Evolutionary conservation across 2,888 invertebrate genomes (phyloP).

Genomic region (Frankliniella fusca): DNA sequence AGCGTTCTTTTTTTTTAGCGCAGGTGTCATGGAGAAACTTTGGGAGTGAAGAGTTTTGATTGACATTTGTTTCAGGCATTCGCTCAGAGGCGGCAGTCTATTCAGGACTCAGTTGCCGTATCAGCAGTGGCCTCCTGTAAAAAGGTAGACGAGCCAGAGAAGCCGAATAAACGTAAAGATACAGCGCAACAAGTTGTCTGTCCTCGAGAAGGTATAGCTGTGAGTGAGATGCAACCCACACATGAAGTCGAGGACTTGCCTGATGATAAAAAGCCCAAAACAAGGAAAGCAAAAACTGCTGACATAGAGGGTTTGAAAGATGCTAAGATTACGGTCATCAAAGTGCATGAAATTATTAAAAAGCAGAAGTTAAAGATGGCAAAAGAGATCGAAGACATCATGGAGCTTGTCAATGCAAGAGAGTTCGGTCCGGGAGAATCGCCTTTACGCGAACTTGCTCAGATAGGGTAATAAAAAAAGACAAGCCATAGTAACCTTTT

Average conservation of each 20-base stretch:
- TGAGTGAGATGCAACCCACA: slow-evolving; percentile 45
- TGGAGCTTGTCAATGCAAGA: slow-evolving; percentile 68
- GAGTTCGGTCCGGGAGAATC: slow-evolving; percentile 77
- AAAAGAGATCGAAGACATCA: slow-evolving; percentile 66
- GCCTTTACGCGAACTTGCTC: slow-evolving; percentile 74
- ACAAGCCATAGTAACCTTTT: too few species aligned
- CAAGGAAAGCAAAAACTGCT: slow-evolving; percentile 33
- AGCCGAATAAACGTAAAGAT: slow-evolving; percentile 43
- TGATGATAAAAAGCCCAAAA: slow-evolving; percentile 48
- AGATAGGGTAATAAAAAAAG: slow-evolving; percentile 56
- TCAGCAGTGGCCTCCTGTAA: slow-evolving; percentile 43
- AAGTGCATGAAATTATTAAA: slow-evolving; percentile 54
- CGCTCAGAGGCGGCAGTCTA: slow-evolving; percentile 47
- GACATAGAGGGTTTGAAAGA: slow-evolving; percentile 38
- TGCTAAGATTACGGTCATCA: slow-evolving; percentile 36
- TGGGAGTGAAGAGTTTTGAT: too few species aligned
- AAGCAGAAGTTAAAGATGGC: slow-evolving; percentile 57
- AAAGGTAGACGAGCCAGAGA: slow-evolving; percentile 33
- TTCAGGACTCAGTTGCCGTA: slow-evolving; percentile 51
- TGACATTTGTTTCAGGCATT: slow-evolving; percentile 41
- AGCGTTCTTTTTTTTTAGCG: background rate
- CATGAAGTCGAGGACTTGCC: slow-evolving; percentile 43
- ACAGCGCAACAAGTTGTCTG: slow-evolving; percentile 53
- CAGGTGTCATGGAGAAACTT: too few species aligned
- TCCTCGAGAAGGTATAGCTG: slow-evolving; percentile 48